phyloP scores from a whole-genome alignment of 1,140 invertebrate genomes.

The Rhizoglyphus robini region DNA sequence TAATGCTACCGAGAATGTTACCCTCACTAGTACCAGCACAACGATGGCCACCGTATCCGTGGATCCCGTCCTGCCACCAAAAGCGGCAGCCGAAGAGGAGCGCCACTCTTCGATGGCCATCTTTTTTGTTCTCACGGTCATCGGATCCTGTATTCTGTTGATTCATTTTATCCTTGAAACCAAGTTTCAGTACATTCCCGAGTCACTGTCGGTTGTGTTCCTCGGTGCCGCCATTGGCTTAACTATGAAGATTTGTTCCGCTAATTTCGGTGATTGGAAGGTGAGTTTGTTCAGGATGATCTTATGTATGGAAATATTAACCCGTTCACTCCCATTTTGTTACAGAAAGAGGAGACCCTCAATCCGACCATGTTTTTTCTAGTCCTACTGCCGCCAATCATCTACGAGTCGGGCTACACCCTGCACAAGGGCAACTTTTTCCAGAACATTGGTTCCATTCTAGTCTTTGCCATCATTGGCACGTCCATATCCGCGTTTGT shows the following conservation, averaged over 20 bases:
- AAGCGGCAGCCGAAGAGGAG: constrained; percentile 80
- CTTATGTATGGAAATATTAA: not conserved
- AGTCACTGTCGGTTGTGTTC: constrained; percentile 93
- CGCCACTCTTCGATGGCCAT: constrained; percentile 91
- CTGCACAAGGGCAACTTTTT: constrained; percentile 96
- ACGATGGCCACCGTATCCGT: not conserved
- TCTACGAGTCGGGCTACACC: constrained; percentile 98
- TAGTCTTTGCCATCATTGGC: constrained; percentile 88
- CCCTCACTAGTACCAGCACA: not conserved
- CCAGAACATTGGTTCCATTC: constrained; percentile 79
- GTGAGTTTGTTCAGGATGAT: constrained; percentile 29
- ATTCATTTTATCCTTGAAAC: constrained; percentile 89
- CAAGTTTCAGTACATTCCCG: constrained; percentile 89
- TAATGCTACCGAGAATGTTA: not conserved
- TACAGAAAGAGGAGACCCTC: constrained; percentile 81
- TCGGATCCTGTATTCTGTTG: constrained; percentile 75
- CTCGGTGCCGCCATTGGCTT: constrained; percentile 78
- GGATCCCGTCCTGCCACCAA: constrained; percentile 60
- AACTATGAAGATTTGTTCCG: constrained; percentile 68
- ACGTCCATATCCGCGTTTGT: constrained; percentile 88
- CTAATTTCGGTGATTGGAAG: constrained; percentile 80
- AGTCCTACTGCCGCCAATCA: constrained; percentile 90
- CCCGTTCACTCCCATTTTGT: too few relatives aligned
- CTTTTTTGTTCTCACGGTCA: constrained; percentile 84
- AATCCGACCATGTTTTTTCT: constrained; percentile 94